Conservation (phyloP, 2,113 vertebrate species). For the Cryptotis parvus region DNA sequence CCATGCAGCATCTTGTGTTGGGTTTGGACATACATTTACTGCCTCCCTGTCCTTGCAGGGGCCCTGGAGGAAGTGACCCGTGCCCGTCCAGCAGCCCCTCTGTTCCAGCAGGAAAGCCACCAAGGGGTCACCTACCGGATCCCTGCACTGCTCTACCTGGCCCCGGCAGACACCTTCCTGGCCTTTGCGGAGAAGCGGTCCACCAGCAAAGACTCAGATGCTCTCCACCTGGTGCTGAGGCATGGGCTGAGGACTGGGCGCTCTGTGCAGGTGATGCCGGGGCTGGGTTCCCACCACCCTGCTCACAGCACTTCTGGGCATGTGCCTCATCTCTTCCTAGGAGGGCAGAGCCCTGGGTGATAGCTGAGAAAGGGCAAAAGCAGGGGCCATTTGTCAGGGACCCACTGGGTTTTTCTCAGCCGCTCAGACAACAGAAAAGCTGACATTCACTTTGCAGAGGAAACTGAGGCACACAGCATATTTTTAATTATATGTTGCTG, state of each 20-base stretch:
- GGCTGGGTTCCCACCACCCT: not conserved
- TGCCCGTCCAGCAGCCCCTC: slow-evolving; percentile 61
- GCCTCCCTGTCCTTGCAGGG: not conserved
- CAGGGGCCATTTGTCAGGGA: not conserved
- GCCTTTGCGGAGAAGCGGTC: slow-evolving; percentile 95
- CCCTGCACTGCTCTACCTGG: slow-evolving; percentile 92
- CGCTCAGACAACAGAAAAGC: slow-evolving; percentile 17
- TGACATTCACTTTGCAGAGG: not conserved
- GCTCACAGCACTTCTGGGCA: not conserved
- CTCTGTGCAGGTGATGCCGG: slow-evolving; percentile 88
- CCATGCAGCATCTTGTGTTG: not conserved
- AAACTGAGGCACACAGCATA: too few species aligned
- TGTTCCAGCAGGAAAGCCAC: slow-evolving; percentile 88
- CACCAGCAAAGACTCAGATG: slow-evolving; percentile 87
- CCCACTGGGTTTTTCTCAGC: not conserved
- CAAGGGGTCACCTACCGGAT: slow-evolving; percentile 92
- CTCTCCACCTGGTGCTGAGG: slow-evolving; percentile 92
- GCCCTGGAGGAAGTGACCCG: not conserved
- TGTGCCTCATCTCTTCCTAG: not conserved
- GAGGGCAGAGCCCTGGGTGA: not conserved
- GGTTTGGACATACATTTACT: slow-evolving; percentile 8
- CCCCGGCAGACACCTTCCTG: slow-evolving; percentile 87
- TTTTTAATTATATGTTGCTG: too few species aligned
- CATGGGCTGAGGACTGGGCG: slow-evolving; percentile 86
- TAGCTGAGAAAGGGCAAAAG: not conserved